Base-by-base conservation (phyloP, 1,140 invertebrate genomes). In the Atta colombica region DNA sequence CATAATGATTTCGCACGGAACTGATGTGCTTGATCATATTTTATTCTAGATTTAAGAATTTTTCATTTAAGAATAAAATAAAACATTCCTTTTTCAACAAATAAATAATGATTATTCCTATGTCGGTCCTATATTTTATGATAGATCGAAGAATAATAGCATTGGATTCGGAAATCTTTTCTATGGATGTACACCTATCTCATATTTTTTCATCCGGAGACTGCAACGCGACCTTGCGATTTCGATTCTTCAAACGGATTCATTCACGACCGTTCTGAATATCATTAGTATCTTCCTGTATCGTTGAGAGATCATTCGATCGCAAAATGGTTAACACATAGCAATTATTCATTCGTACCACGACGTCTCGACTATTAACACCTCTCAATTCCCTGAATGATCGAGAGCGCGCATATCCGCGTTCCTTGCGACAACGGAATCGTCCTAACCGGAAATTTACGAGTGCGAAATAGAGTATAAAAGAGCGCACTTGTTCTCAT, bases 341-440 rank as follows among this genome's bases (percentile, higher is more conserved):
- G 16, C 60, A 81, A 87, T 87, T 87, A 85, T 81, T 85, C 74
- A 65, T 65, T 90, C 45, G 21, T 77, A 31, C 68, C 72, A 88
- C 28, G 25, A 39, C n/a, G 28, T 82, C 75, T 74, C 66, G 58
- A 18, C 6, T 53, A 65, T 78, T 78, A 87, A 58, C 78, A 87
- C 77, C 65, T 66, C 31, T 12, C 18, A 10, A 77, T 87, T 55
- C 28, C 45, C 49, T 18, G 35, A 7, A 71, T 1, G 55, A 63
- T 63, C 69, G 18, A 18, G 65, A 66, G 10, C 5, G 53, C n/a
- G 53, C 12, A 31, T 21, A 75, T 74, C 60, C 71, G 69, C 65
- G 77, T 81, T 81, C 66, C 35, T 60, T 53, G 78, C 35, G 25
- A 81, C 35, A 49, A 71, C 66, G 53, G 65, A 58, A 85, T 85